Evolutionary conservation across 2,113 vertebrate genomes (phyloP).

Genomic region (Phalacrocorax aristotelis): DNA sequence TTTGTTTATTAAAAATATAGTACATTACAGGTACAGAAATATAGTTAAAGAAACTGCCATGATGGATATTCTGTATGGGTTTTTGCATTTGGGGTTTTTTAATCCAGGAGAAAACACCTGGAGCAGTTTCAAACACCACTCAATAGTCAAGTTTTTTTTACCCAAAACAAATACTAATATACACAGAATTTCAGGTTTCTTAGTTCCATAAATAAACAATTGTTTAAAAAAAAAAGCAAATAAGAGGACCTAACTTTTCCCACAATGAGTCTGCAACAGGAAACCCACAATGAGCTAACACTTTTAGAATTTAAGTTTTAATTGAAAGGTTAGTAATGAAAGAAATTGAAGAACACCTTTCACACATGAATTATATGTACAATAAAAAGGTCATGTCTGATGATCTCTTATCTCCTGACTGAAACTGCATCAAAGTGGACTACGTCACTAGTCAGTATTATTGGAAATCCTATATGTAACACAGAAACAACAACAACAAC

Average conservation of each 20-base stretch:
- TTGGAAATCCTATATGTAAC: background rate
- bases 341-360: background rate
- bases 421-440: background rate
- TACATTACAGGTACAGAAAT: background rate
- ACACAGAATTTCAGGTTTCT: background rate
- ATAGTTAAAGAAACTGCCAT: background rate
- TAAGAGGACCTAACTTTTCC: background rate
- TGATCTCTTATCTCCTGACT: background rate
- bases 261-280: background rate
- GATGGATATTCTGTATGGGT: background rate
- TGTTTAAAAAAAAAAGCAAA: background rate
- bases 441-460: background rate
- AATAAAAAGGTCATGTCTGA: background rate
- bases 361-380: background rate
- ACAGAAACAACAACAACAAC: background rate
- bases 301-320: background rate
- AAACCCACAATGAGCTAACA: background rate
- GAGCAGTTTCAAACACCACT: background rate
- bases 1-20: background rate
- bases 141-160: accelerated
- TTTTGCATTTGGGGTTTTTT: background rate
- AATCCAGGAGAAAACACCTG: background rate
- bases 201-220: background rate
- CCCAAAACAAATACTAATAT: background rate
- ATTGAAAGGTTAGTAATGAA: background rate